Evolutionary conservation across 2,888 invertebrate species (phyloP), one percentile per base, ranked within the genome.

Genomic region (Drosophila paranaensis): DNA sequence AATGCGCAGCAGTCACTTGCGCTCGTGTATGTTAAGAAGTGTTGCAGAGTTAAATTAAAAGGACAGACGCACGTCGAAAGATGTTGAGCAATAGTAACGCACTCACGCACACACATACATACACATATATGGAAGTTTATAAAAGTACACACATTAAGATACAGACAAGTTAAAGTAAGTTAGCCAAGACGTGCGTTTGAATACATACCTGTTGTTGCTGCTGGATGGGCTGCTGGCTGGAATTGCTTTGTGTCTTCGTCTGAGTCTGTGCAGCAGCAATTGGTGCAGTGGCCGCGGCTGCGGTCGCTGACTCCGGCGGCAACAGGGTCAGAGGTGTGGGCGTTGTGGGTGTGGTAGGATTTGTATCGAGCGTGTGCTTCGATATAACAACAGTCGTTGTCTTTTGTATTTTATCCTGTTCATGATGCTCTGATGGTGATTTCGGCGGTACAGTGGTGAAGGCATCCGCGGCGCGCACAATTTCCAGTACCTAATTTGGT

Each of bases 311-410:
- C 64, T 79, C 71, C 14, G 60, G 33, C 30, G 73, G 43, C 51
- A 61, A 46, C 58, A 43, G 64, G 43, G 14, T 61, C n/a, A 80
- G 56, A 13, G 91, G 80, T 71, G 91, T 85, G 56, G 90, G 84
- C 27, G 88, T 89, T 63, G 89, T 84, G 63, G 82, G 88, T 60
- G 91, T 85, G 56, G 91, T 83, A 43, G 92, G 92, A 88, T 93
- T 92, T 69, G 93, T 93, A 79, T 97, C 97, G 87, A 97, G 94
- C 65, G 97, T 97, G 93, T 98, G 98, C 92, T 97, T 97, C 93
- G 97, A 97, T 97, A 98, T 97, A 65, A 98, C 97, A 87, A 98
- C 96, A 13, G 97, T 98, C 77, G 98, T 98, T 66, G 97, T 98
- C 94, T 98, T 98, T 80, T 95, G 94, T 88, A 95, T 94, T 90